Conservation (phyloP, 2,113 vertebrate species). For the Butorides virescens region DNA sequence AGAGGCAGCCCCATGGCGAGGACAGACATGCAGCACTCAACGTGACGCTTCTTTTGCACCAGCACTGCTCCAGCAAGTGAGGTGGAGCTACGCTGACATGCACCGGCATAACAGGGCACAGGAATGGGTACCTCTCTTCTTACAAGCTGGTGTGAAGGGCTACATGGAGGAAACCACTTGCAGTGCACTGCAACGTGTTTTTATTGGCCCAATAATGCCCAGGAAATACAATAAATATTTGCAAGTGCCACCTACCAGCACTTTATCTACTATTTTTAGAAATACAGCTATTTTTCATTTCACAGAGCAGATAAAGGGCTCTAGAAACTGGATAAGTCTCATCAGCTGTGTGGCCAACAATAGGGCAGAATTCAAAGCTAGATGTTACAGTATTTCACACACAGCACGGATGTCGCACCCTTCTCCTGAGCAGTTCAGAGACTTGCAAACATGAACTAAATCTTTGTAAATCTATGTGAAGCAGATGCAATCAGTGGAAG, state of each 20-base stretch:
- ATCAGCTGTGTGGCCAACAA: conserved; percentile 16
- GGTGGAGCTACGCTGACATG: background rate
- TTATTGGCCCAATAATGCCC: background rate
- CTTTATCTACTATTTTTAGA: conserved; percentile 13
- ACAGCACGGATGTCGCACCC: background rate
- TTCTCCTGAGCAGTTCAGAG: background rate
- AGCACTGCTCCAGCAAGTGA: background rate
- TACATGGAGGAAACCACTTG: background rate
- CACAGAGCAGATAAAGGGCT: conserved; percentile 11
- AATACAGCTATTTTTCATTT: conserved; percentile 33
- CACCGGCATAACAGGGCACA: background rate
- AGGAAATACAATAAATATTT: conserved; percentile 11
- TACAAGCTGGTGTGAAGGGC: background rate
- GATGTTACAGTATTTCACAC: background rate
- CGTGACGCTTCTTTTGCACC: accelerated
- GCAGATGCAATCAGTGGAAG: background rate
- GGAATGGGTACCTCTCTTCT: background rate
- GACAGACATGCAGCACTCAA: background rate
- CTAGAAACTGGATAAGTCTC: conserved; percentile 19
- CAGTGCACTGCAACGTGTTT: background rate
- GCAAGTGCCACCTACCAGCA: background rate
- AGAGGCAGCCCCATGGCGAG: background rate
- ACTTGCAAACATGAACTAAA: background rate
- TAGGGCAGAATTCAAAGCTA: background rate
- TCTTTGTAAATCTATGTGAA: background rate